Evolutionary conservation across 2,797 vertebrate genomes (phyloP).

Genomic region (Paguma larvata): DNA sequence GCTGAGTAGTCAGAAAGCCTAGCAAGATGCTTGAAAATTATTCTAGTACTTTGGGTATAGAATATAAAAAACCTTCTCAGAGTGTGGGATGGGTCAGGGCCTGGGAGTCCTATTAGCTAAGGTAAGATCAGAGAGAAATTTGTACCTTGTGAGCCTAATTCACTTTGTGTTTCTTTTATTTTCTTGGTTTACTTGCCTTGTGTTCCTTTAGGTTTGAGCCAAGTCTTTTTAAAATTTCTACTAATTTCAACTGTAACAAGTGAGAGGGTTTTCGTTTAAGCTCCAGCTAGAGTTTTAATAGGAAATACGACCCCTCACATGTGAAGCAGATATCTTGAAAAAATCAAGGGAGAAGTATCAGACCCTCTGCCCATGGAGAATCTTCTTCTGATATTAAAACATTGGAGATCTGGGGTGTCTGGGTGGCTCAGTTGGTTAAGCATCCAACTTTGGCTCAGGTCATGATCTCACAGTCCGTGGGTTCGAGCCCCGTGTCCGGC

Average conservation of each 20-base stretch:
- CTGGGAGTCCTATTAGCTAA: neutral
- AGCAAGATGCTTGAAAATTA: neutral
- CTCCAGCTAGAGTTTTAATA: neutral
- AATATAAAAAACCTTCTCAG: neutral
- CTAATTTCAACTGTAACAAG: neutral
- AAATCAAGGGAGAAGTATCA: neutral
- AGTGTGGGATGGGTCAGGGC: neutral
- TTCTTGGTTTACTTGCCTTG: constrained; percentile 9
- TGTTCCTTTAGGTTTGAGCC: neutral
- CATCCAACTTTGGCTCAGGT: too few relatives aligned
- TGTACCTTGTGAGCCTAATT: neutral
- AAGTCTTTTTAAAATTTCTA: neutral
- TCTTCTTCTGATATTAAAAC: neutral
- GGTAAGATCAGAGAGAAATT: neutral
- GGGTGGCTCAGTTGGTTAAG: too few relatives aligned
- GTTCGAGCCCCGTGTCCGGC: too few relatives aligned
- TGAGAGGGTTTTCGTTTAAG: neutral
- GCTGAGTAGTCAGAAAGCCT: neutral
- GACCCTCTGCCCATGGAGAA: neutral
- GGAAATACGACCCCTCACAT: neutral
- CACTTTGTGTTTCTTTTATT: neutral
- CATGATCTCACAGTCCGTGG: too few relatives aligned
- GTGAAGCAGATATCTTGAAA: neutral
- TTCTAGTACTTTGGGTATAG: neutral
- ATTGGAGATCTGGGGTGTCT: neutral